Base-by-base conservation (phyloP, 1,140 invertebrate genomes). In the Stegodyphus mimosarum region DNA sequence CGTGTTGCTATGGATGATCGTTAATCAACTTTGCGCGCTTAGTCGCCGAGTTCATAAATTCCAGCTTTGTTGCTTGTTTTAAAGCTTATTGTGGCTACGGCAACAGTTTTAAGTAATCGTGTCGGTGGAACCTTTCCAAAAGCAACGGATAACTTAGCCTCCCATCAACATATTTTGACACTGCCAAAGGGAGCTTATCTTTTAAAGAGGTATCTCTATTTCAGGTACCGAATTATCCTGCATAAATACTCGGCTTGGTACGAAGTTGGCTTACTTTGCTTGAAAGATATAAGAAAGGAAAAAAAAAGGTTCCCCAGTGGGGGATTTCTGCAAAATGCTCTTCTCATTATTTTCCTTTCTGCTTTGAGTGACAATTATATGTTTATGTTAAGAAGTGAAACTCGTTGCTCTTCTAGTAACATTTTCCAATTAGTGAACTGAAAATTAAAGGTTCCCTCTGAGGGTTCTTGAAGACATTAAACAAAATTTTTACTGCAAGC, bases 11-110 rank as follows among this genome's bases (percentile, higher is more conserved):
- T 52, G 71, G 52, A 69, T 18, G 71, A 75, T 84, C 81, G 73
- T 84, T 70, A 74, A 73, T 84, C 81, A 84, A 84, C 63, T 75
- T 75, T 84, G 55, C 79, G 18, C 67, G 70, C 70, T 73, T 53
- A 84, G 63, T 76, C 66, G 81, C 75, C 81, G 81, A 84, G 71
- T 84, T 64, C 73, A 76, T 84, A 84, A 84, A 84, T 84, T 84
- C 72, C 81, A 17, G 80, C 69, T 76, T 76, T 76, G 71, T 55
- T 84, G 81, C 76, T 84, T 66, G 76, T 84, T 84, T 84, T 66
- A 75, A 84, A 75, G 73, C 50, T 55, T 3, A 70, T 63, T 60
- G 67, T 80, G 17, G 52, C 49, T 80, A 51, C 52, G 67, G 77
- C 15, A 52, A 52, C 67, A 33, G 52, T 80, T 81, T 66, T 72